Base-by-base conservation (phyloP, 2,888 invertebrate genomes). In the Epinotia ramella region DNA sequence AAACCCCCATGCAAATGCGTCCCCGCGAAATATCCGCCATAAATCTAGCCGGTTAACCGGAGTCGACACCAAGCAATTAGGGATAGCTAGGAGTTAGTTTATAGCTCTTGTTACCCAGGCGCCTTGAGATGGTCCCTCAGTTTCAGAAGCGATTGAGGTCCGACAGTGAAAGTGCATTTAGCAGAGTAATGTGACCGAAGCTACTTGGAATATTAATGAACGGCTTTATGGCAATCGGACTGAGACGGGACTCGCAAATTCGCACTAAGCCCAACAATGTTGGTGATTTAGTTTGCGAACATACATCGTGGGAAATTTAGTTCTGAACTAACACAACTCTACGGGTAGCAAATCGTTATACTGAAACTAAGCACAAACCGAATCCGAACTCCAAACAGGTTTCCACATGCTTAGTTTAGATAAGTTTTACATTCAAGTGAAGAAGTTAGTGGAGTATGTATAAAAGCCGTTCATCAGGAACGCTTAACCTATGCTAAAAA, bases 111-210 rank as follows among this genome's bases (percentile, higher is more conserved):
- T 87, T 85, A 87, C 83, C 81, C 86, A 83, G 80, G 82, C 84
- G 81, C 81, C 80, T 83, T 81, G 81, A 83, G 85, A 82, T 80
- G 83, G 80, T 78, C 73, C 78, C 80, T 77, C 82, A 84, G 84
- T 86, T 85, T 79, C 79, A 82, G 81, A 78, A 83, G 81, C 83
- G 83, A 85, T 84, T 84, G 86, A 84, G 83, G 81, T 80, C 80
- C 83, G 87, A 92, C 91, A 90, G 86, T 81, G 88, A 88, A 91
- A 91, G 87, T 91, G 91, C 92, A 93, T 92, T 92, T 90, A 88
- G 87, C 81, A 84, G 88, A 82, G 81, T 88, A 86, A 86, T 82
- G 80, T 82, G 77, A 78, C 81, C 81, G 80, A 79, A 84, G 84
- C 88, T 84, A 88, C 87, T 89, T 79, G 80, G 90, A 89, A 92